Percentiles rank a stretch among this genome's conserved stretches.
phyloP scores from a whole-genome alignment of 2,113 vertebrate species.

The Sylvietta virens region DNA sequence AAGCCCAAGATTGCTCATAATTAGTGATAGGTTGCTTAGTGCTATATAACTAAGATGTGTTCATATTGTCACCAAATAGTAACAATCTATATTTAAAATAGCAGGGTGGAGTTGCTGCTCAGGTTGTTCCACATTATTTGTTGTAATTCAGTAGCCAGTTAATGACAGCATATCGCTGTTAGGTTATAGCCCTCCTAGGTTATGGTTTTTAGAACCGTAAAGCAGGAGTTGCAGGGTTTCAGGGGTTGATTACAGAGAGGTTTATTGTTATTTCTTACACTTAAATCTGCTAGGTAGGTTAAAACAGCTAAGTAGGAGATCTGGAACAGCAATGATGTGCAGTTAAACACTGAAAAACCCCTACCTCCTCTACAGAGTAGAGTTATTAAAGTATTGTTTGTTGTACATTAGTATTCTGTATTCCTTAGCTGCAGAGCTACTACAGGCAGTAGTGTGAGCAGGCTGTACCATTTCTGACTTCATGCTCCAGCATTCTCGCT shows the following conservation, averaged over 20 bases:
- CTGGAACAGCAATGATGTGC: background rate
- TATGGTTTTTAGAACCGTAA: background rate
- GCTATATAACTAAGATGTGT: background rate
- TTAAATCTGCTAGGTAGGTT: background rate
- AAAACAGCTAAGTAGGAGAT: background rate
- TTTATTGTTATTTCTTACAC: constrained; percentile 9
- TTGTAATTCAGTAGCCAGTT: background rate
- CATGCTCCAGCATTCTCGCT: background rate
- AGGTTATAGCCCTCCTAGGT: background rate
- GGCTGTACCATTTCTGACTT: background rate
- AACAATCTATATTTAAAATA: background rate
- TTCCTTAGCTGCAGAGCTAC: background rate
- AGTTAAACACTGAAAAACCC: background rate
- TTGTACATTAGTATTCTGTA: background rate
- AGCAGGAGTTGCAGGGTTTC: background rate
- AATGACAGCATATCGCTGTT: background rate
- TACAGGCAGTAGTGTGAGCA: background rate
- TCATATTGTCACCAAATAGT: background rate
- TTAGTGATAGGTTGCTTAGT: background rate
- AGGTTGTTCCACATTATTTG: background rate
- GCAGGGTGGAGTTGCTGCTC: background rate
- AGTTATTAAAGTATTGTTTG: background rate
- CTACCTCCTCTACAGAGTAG: background rate
- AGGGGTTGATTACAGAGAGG: background rate
- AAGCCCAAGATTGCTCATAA: background rate